Percentiles rank a stretch among this genome's conserved stretches.
These are phyloP conservation scores for Myripristis jacobus DNA, from an alignment of 2,797 vertebrate genomes.

Conservation along the genomic window DNA sequence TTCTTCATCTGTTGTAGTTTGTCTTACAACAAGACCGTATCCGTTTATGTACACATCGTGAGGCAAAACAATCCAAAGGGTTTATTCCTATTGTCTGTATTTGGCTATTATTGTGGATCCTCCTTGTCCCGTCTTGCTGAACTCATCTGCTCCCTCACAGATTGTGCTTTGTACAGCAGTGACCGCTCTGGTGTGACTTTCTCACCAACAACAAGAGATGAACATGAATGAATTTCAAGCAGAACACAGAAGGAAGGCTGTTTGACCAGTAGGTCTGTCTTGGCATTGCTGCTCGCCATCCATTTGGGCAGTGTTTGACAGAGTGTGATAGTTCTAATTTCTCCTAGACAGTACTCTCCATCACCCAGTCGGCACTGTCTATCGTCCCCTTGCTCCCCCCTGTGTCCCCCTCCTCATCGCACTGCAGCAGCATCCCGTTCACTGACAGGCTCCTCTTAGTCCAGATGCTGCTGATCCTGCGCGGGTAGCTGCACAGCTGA, in stretches of 20 bases:
- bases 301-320: slow-evolving; percentile 32
- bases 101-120: slow-evolving; percentile 33
- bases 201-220: slow-evolving; percentile 2
- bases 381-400: slow-evolving; percentile 85
- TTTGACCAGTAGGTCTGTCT: slow-evolving; percentile 42
- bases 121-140: not conserved
- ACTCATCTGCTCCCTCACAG: not conserved
- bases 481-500: slow-evolving; percentile 87
- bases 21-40: slow-evolving; percentile 3
- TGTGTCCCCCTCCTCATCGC: slow-evolving; percentile 87
- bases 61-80: slow-evolving; percentile 24
- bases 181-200: not conserved
- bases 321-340: not conserved
- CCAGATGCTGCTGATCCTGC: slow-evolving; percentile 92
- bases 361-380: slow-evolving; percentile 92
- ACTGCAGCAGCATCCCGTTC: slow-evolving; percentile 93
- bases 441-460: slow-evolving; percentile 95
- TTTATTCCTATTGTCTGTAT: slow-evolving; percentile 12
- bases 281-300: slow-evolving; percentile 15
- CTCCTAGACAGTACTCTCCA: slow-evolving; percentile 88
- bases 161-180: slow-evolving; percentile 6
- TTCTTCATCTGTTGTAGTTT: not conserved
- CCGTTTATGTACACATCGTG: slow-evolving; percentile 34
- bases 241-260: slow-evolving; percentile 31
- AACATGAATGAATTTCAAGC: slow-evolving; percentile 46